These are phyloP conservation scores for Tanytarsus gracilentus DNA, from an alignment of 2,888 invertebrate genomes.

Conservation along the genomic window DNA sequence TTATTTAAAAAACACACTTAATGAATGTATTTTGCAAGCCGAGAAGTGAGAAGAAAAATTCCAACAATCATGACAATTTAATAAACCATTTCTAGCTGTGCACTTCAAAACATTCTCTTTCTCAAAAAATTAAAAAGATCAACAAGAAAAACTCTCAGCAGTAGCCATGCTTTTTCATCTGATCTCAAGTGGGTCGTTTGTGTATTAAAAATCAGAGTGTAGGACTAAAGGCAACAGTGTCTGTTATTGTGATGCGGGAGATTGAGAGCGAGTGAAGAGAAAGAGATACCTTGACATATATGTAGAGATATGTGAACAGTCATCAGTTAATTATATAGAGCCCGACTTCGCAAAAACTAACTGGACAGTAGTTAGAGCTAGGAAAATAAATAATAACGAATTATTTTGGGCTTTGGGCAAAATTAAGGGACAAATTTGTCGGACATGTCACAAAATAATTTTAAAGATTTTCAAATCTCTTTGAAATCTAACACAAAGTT, in stretches of 20 bases:
- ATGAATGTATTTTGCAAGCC: too few relatives aligned
- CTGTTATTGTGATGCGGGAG: neutral
- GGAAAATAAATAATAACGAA: slow-evolving; percentile 7
- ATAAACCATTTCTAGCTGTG: slow-evolving; percentile 20
- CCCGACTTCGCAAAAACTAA: too few relatives aligned
- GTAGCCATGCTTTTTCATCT: neutral
- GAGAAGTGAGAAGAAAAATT: neutral
- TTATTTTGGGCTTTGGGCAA: slow-evolving; percentile 1
- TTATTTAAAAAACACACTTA: slow-evolving; percentile 8
- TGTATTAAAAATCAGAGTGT: slow-evolving; percentile 13
- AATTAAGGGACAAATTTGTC: too few relatives aligned
- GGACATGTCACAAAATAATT: too few relatives aligned
- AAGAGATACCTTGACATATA: neutral
- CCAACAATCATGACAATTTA: slow-evolving; percentile 23
- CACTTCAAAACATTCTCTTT: too few relatives aligned
- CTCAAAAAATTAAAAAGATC: too few relatives aligned
- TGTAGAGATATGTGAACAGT: too few relatives aligned
- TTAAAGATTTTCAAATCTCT: too few relatives aligned
- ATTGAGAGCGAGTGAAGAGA: neutral
- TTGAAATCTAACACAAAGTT: too few relatives aligned
- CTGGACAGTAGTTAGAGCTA: too few relatives aligned
- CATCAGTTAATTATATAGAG: too few relatives aligned
- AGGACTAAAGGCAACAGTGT: too few relatives aligned
- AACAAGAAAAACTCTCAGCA: neutral
- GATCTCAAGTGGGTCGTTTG: slow-evolving; percentile 18